Base-by-base conservation (phyloP, 2,113 vertebrate genomes). In the Sapajus apella region DNA sequence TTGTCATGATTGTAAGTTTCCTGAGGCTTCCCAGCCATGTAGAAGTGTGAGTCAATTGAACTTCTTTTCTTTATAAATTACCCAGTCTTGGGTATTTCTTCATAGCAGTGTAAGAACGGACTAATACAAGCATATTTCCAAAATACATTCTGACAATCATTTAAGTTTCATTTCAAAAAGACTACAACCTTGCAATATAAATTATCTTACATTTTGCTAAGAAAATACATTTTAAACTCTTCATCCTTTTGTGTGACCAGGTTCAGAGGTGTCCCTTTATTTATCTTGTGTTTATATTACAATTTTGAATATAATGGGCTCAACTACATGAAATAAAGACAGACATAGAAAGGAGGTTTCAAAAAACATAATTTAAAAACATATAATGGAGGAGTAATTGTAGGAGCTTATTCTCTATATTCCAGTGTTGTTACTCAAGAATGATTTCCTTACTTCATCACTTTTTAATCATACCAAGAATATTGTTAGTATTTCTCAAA, bases 401-500 rank as follows among this genome's bases (percentile, higher is more conserved):
- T 35, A 50, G 9, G 45, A 9, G 0, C 10, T 80, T 47, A 12
- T 47, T n/a, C 6, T 40, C 0, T 13, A 2, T 4, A 64, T 6
- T 37, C 2, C 5, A n/a, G 1, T 66, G 80, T 84, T 13, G 35
- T 40, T 17, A 45, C 13, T 2, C 1, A 47, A 35, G n/a, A 79
- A 37, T 17, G 1, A 0, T 52, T 50, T 43, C 32, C 23, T 90
- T 81, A 8, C 5, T 83, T 11, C 52, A 2, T 73, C 21, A 37
- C 64, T 85, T 95, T 61, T 66, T 6, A 85, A 27, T 83, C 8
- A 18, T 27, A 30, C 20, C 11, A 72, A 45, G 94, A 85, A 6
- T 21, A 87, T 92, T 93, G 21, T 87, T 88, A 75, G 40, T 93
- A 47, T 64, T 58, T 84, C 70, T 97, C 92, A 91, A 86, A 87